phyloP scores from a whole-genome alignment of 2,797 vertebrate species.

The Momotus momota region DNA sequence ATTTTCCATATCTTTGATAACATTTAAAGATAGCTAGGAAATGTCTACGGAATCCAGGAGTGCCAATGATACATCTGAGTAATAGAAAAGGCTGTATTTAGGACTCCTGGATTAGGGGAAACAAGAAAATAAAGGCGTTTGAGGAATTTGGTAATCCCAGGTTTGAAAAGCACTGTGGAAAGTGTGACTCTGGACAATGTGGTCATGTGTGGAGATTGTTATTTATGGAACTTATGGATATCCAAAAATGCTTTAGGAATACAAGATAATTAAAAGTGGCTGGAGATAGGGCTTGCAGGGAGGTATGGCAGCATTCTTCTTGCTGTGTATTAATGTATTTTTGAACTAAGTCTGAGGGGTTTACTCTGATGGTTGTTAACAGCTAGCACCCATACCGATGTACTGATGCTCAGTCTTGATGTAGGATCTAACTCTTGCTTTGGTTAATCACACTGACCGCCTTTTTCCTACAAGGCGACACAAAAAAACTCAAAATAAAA shows the following conservation, averaged over 20 bases:
- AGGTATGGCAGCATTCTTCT: not conserved
- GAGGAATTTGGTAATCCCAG: not conserved
- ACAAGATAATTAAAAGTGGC: not conserved
- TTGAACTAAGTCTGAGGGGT: no score
- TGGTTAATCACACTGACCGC: not conserved
- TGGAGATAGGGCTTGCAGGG: not conserved
- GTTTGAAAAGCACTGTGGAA: not conserved
- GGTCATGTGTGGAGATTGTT: not conserved
- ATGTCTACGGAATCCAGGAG: not conserved
- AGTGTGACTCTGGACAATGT: not conserved
- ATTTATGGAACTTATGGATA: not conserved
- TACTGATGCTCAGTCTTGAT: not conserved
- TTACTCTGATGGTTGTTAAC: not conserved
- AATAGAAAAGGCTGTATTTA: not conserved
- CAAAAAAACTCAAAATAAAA: not conserved
- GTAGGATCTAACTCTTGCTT: not conserved
- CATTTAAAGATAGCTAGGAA: not conserved
- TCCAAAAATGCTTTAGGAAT: not conserved
- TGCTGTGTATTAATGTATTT: not conserved
- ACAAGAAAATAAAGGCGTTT: not conserved
- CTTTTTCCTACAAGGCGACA: not conserved
- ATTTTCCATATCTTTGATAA: not conserved
- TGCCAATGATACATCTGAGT: not conserved
- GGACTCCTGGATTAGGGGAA: not conserved
- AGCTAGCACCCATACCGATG: not conserved